These are phyloP conservation scores for Semaprochilodus insignis DNA, from an alignment of 2,797 vertebrate species.

Conservation along the genomic window DNA sequence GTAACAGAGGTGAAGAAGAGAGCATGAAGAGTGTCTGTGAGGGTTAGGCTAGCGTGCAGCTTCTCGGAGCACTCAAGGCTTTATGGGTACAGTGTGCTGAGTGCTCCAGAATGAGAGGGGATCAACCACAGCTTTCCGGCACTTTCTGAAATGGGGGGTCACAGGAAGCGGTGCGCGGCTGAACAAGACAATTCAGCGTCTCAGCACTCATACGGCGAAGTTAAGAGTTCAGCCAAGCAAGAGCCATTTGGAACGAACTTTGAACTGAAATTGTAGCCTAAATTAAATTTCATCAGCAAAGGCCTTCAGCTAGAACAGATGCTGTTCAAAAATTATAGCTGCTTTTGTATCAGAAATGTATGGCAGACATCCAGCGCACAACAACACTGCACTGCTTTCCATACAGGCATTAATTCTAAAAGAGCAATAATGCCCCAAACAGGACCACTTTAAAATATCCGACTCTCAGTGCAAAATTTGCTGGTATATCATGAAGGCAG, in stretches of 20 bases:
- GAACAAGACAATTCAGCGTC: conserved; percentile 28
- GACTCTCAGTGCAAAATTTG: no score
- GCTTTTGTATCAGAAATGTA: no score
- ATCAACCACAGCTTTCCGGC: conserved; percentile 68
- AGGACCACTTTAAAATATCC: no score
- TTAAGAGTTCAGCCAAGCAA: not conserved
- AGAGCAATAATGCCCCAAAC: no score
- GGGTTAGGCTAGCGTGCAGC: conserved; percentile 68
- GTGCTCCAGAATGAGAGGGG: conserved; percentile 73
- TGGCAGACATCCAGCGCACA: no score
- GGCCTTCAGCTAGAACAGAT: no score
- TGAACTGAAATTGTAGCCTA: no score
- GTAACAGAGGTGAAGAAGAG: conserved; percentile 64
- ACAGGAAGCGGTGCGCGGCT: conserved; percentile 21
- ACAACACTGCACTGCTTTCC: no score
- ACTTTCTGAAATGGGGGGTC: conserved; percentile 61
- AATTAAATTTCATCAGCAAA: no score
- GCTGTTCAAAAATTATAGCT: no score
- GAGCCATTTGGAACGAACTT: not conserved
- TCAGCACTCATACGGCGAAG: not conserved
- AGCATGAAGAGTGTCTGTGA: conserved; percentile 60
- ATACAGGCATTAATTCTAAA: no score
- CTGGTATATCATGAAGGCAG: no score
- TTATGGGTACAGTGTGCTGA: conserved; percentile 71
- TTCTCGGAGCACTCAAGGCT: conserved; percentile 71